These are phyloP conservation scores for Caradrina clavipalpis DNA, from an alignment of 2,888 invertebrate species.

Conservation along the genomic window DNA sequence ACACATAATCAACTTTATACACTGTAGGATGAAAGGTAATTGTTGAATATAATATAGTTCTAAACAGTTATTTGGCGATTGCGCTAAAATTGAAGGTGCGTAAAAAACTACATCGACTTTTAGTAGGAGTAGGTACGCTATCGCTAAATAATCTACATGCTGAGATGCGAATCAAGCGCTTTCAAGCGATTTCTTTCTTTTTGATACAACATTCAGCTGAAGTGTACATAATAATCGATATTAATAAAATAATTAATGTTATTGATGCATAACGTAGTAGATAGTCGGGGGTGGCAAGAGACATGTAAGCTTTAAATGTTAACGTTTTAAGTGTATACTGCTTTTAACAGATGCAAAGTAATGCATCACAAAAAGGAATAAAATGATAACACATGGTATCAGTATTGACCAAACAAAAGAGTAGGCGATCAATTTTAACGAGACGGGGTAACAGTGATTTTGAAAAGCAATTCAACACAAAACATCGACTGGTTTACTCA, in stretches of 20 bases:
- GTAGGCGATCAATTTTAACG: neutral
- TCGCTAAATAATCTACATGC: neutral
- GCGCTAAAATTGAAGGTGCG: neutral
- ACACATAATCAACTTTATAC: slow-evolving; percentile 57
- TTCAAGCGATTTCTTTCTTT: slow-evolving; percentile 19
- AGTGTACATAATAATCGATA: slow-evolving; percentile 49
- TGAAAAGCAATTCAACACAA: neutral
- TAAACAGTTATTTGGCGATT: slow-evolving; percentile 1
- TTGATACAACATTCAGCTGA: slow-evolving; percentile 28
- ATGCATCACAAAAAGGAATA: slow-evolving; percentile 11
- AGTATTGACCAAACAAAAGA: neutral
- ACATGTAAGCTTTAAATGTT: slow-evolving; percentile 61
- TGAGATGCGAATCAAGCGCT: slow-evolving; percentile 7
- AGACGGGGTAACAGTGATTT: neutral
- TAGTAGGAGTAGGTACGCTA: neutral
- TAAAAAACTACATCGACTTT: no score
- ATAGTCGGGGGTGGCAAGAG: slow-evolving; percentile 28
- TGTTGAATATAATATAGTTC: slow-evolving; percentile 1
- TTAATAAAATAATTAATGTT: slow-evolving; percentile 42
- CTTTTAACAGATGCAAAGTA: neutral
- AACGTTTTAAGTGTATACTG: slow-evolving; percentile 31
- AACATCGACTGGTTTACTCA: neutral
- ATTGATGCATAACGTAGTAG: slow-evolving; percentile 48
- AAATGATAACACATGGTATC: neutral
- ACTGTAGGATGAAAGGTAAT: slow-evolving; percentile 1